Conservation (phyloP, 2,888 invertebrate species). For the Andrena marginata region DNA sequence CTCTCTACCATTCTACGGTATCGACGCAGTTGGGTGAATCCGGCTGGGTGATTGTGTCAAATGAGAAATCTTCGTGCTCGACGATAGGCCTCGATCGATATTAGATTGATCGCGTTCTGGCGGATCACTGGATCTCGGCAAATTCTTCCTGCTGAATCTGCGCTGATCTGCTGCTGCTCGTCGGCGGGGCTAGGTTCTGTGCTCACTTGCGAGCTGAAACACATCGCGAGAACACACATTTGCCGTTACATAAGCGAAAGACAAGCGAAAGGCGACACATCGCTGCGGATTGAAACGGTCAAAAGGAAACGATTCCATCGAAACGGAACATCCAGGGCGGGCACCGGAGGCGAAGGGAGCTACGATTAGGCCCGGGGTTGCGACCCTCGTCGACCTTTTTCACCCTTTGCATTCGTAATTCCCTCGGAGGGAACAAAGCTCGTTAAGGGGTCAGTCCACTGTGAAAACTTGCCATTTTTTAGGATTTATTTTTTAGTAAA, state of each 20-base stretch:
- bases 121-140: slow-evolving; percentile 72
- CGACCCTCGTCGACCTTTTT: no score
- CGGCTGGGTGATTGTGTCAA: slow-evolving; percentile 78
- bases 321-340: neutral
- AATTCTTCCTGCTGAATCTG: slow-evolving; percentile 83
- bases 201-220: slow-evolving; percentile 83
- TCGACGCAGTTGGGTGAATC: slow-evolving; percentile 82
- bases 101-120: slow-evolving; percentile 54
- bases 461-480: no score
- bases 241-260: neutral
- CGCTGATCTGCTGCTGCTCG: slow-evolving; percentile 83
- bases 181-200: slow-evolving; percentile 83
- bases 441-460: no score
- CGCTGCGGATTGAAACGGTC: neutral
- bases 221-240: slow-evolving; percentile 20
- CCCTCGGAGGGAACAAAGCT: no score
- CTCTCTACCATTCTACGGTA: slow-evolving; percentile 95
- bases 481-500: no score
- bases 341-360: neutral
- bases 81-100: slow-evolving; percentile 62
- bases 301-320: neutral
- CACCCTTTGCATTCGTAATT: no score
- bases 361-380: no score
- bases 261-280: neutral
- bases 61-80: slow-evolving; percentile 69